phyloP scores from a whole-genome alignment of 2,888 invertebrate species.

The Artemia sp. region DNA sequence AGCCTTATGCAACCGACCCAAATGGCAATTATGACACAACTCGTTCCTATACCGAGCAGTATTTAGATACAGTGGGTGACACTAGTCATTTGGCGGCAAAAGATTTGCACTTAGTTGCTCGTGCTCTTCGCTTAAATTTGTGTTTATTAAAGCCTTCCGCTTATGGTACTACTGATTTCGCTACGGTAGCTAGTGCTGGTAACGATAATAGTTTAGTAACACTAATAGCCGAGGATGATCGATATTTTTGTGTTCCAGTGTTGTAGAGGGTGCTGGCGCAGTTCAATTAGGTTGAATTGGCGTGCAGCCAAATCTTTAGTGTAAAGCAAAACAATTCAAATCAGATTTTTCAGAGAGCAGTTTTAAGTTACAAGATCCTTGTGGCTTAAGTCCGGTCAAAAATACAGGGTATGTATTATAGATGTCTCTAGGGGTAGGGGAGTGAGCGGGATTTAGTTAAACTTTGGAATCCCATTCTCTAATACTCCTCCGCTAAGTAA shows the following conservation, averaged over 20 bases:
- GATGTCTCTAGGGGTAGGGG: no score
- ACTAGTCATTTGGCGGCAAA: constrained; percentile 7
- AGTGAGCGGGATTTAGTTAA: no score
- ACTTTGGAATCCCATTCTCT: no score
- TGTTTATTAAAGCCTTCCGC: constrained; percentile 7
- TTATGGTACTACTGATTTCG: constrained; percentile 2
- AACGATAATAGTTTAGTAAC: neutral
- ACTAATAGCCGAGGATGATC: constrained; percentile 3
- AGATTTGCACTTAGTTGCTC: constrained; percentile 7
- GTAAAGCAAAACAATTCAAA: no score
- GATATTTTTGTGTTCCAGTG: constrained; percentile 14
- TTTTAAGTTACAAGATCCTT: no score
- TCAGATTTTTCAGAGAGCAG: no score
- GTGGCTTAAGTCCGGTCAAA: no score
- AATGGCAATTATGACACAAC: constrained; percentile 26
- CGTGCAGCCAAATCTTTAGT: neutral
- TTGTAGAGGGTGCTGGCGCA: constrained; percentile 2
- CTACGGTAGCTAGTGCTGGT: constrained; percentile 8
- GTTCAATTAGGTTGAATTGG: constrained; percentile 3
- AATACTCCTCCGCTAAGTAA: no score
- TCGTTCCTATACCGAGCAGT: neutral
- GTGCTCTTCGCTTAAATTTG: constrained; percentile 3
- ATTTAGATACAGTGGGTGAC: constrained; percentile 13
- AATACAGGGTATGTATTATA: no score
- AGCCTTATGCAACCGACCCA: constrained; percentile 29